These are phyloP conservation scores for Rousettus madagascariensis DNA, from an alignment of 2,797 vertebrate genomes.

Conservation along the genomic window DNA sequence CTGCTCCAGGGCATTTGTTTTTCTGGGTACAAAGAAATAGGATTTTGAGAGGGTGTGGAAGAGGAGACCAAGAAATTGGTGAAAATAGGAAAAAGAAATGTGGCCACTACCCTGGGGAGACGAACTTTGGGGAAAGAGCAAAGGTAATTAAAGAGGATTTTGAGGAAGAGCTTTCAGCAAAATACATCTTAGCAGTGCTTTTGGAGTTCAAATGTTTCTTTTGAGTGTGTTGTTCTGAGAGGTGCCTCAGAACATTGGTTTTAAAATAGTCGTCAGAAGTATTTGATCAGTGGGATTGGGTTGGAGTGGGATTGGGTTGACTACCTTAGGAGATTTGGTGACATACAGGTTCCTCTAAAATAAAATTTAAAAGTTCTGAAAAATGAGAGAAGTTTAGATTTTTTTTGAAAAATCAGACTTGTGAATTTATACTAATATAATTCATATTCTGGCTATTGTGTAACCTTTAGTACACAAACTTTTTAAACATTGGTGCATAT, in stretches of 20 bases:
- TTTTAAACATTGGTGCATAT: conserved; percentile 23
- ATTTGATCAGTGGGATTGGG: too few species aligned
- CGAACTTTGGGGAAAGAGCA: background rate
- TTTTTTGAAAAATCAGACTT: conserved; percentile 41
- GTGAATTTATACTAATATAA: background rate
- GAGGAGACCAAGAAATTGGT: background rate
- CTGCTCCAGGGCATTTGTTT: conserved; percentile 16
- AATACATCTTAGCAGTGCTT: conserved; percentile 22
- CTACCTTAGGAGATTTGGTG: background rate
- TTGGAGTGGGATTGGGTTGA: background rate
- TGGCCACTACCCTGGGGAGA: background rate
- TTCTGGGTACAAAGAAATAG: conserved; percentile 21
- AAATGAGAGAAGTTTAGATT: conserved; percentile 31
- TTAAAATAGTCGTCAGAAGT: too few species aligned
- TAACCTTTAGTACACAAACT: background rate
- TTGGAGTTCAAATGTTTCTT: conserved; percentile 55
- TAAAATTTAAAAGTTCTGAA: conserved; percentile 32
- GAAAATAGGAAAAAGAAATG: conserved; percentile 19
- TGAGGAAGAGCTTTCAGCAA: conserved; percentile 37
- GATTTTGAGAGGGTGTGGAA: conserved; percentile 2
- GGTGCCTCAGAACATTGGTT: background rate
- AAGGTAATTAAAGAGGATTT: conserved; percentile 37
- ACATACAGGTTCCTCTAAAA: conserved; percentile 15
- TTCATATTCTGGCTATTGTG: background rate
- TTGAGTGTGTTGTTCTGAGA: background rate